phyloP scores from a whole-genome alignment of 2,113 vertebrate species.

The Tonatia bakeri region DNA sequence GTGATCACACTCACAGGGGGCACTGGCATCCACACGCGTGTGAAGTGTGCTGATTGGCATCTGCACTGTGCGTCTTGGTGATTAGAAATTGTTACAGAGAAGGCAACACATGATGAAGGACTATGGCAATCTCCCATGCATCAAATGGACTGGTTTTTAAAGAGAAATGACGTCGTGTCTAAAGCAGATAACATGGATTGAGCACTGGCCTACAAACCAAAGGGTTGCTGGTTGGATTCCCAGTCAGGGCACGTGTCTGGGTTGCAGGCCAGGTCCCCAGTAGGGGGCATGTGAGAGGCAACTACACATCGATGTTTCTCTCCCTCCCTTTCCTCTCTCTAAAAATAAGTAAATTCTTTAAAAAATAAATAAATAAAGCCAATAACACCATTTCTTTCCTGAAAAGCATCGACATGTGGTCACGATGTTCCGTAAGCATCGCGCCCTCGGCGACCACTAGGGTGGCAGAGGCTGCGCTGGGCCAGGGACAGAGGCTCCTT shows the following conservation, averaged over 20 bases:
- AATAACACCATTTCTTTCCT: constrained; percentile 62
- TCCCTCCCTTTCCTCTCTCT: too few species aligned
- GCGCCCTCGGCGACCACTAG: too few species aligned
- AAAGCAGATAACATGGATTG: not conserved
- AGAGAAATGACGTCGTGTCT: constrained; percentile 61
- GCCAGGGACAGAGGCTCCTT: constrained; percentile 21
- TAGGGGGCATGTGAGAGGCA: too few species aligned
- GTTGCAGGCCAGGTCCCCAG: too few species aligned
- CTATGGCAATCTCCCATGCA: constrained; percentile 74
- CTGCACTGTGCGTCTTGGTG: constrained; percentile 82
- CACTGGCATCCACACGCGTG: constrained; percentile 77
- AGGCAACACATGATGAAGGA: constrained; percentile 78
- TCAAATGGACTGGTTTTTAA: constrained; percentile 60
- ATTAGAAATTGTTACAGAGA: constrained; percentile 83
- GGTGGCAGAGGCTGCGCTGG: constrained; percentile 43
- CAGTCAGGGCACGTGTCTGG: too few species aligned
- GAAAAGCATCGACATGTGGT: constrained; percentile 19
- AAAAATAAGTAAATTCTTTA: too few species aligned
- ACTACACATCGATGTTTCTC: too few species aligned
- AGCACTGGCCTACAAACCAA: too few species aligned
- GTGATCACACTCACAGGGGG: constrained; percentile 83
- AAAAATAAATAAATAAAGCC: constrained; percentile 39
- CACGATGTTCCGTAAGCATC: not conserved
- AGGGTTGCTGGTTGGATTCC: too few species aligned
- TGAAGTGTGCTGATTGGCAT: constrained; percentile 83